Evolutionary conservation across 2,888 invertebrate genomes (phyloP), one percentile per base, ranked within the genome.

Genomic region (Drosophila merina): DNA sequence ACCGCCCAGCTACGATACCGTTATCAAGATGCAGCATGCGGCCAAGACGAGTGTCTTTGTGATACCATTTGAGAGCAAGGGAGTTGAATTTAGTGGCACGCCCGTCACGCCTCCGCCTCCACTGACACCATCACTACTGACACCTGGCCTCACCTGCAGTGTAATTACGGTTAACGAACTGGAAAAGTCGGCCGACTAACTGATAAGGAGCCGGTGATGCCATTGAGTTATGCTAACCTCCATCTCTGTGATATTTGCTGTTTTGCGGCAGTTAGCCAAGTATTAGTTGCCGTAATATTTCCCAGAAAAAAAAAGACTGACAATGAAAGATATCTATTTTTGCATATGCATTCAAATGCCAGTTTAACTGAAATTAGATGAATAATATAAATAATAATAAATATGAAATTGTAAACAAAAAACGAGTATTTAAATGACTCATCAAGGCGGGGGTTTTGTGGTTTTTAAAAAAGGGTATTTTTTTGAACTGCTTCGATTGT

Each of bases 1-100:
- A 2, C 91, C 91, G 47, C 91, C 91, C 42, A 91, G 90, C 57
- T 92, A 92, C 66, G 91, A 91, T 42, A 86, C 90, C 3, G 91
- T 92, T 2, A 87, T 91, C 72, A 90, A 90, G 60, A 88, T 89
- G 77, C 84, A 89, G 42, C 81, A 88, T 67, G 77, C 78, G 40
- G 80, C 88, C 44, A 86, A 85, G 52, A 74, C 84, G n/a, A 79
- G 88, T 26, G 82, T 91, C 31, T 91, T 89, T 75, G 90, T 91
- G n/a, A 88, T 91, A 73, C 91, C 91, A 31, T 87, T 90, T 26
- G 55, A 79, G 50, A 63, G 55, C 28, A 87, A 77, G 64, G 51
- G 44, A 36, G 59, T 30, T 20, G 72, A 55, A 14, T 9, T 60
- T 12, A 49, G 62, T 6, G 36, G 36, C 0, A 31, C 62, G 7